phyloP scores from a whole-genome alignment of 1,140 invertebrate genomes.

The Calliphora vicina region DNA sequence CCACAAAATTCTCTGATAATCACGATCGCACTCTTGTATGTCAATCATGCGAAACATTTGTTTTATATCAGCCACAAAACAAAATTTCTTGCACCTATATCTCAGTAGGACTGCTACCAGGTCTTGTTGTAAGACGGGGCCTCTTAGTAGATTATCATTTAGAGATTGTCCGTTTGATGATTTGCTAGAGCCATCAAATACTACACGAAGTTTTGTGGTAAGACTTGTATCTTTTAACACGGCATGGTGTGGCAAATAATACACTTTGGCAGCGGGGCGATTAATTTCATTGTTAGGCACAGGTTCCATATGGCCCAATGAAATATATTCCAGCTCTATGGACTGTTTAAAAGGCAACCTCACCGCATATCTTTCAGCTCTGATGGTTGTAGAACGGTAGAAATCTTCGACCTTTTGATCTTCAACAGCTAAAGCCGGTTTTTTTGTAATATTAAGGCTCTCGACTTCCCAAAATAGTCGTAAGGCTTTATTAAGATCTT shows the following conservation, averaged over 20 bases:
- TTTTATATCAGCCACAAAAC: conserved; percentile 41
- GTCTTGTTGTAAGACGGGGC: no score
- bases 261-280: background rate
- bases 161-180: no score
- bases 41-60: no score
- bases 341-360: background rate
- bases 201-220: background rate
- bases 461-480: background rate
- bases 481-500: background rate
- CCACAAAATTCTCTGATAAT: no score
- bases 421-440: background rate
- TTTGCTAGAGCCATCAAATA: conserved; percentile 38
- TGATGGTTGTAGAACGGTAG: background rate
- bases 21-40: no score
- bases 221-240: background rate
- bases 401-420: conserved; percentile 27
- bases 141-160: conserved; percentile 37
- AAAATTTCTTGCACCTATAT: conserved; percentile 32
- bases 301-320: no score
- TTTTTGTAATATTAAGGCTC: background rate
- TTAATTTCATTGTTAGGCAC: no score
- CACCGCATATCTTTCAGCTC: conserved; percentile 23
- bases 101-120: conserved; percentile 34
- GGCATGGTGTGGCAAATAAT: background rate
- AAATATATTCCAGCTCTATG: background rate